Base-by-base conservation (phyloP, 2,888 invertebrate genomes). In the Luperina testacea region DNA sequence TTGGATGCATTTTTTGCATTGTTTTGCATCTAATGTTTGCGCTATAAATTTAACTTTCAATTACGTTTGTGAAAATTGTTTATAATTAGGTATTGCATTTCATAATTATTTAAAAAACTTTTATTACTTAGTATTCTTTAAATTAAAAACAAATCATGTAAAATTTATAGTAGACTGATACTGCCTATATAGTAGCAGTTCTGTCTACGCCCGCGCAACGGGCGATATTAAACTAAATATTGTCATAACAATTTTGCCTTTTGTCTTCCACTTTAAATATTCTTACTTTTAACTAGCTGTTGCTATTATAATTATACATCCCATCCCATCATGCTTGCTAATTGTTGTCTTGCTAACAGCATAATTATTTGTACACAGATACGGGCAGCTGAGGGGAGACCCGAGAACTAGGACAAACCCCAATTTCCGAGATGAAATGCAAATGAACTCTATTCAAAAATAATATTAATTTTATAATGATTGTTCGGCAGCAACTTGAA, bases 301-400 rank as follows among this genome's bases (percentile, higher is more conserved):
- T 67, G 72, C 83, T 82, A 20, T n/a, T 15, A 27, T n/a, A n/a
- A n/a, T n/a, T 3, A 27, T 78, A 65, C 45, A 71, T 51, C 69
- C n/a, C 9, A 48, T 48, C 48, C 48, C 48, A 48, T 4, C 65
- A 27, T 20, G 84, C 57, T 80, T 63, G 45, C 48, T 63, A 15
- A 57, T 17, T 65, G 45, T 81, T 24, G 67, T 63, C 38, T 78
- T 2, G 24, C 45, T 87, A 81, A 87, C 53, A 51, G 17, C 67
- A 48, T 71, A 38, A 38, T 65, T 57, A 27, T 83, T 82, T 90
- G 42, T 88, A 71, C 86, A 20, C 92, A 95, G 95, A 90, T 94
- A 93, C 90, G 88, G 89, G 75, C 92, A 93, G 71, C 73, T 93
- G 72, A 90, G 87, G 59, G 94, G 94, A 9, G 88, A 91, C 0